Evolutionary conservation across 1,140 invertebrate genomes (phyloP).

Genomic region (Drosophila nebulosa): DNA sequence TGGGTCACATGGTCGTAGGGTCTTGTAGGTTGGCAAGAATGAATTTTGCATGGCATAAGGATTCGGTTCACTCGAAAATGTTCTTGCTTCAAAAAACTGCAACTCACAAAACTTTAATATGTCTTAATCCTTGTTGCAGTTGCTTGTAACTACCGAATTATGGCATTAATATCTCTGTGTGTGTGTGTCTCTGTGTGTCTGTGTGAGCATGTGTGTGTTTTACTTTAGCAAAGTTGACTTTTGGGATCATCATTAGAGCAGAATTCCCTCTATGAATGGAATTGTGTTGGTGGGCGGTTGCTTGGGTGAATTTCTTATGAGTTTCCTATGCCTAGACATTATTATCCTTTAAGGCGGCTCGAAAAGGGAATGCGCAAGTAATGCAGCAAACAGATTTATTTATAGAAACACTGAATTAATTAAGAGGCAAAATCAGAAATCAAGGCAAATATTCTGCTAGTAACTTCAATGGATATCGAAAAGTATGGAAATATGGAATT

Average conservation of each 20-base stretch:
- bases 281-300: background rate
- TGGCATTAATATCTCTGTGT: slow-evolving; percentile 74
- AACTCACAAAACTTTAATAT: slow-evolving; percentile 72
- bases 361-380: background rate
- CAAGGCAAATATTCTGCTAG: too few species aligned
- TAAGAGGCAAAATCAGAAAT: background rate
- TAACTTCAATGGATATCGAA: too few species aligned
- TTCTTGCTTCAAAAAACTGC: slow-evolving; percentile 45
- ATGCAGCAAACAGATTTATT: slow-evolving; percentile 30
- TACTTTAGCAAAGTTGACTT: slow-evolving; percentile 74
- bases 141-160: slow-evolving; percentile 66
- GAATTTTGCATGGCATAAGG: slow-evolving; percentile 58
- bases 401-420: slow-evolving; percentile 33
- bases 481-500: too few species aligned
- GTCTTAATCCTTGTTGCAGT: slow-evolving; percentile 61
- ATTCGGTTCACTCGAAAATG: background rate
- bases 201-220: slow-evolving; percentile 24
- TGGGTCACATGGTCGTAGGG: slow-evolving; percentile 30
- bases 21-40: background rate
- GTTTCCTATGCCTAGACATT: slow-evolving; percentile 25
- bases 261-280: background rate
- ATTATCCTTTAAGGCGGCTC: background rate
- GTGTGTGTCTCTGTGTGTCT: slow-evolving; percentile 45
- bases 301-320: slow-evolving; percentile 24
- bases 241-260: slow-evolving; percentile 70